phyloP scores from a whole-genome alignment of 37 sponge, comb jelly and placozoan species.

The Ephydatia muelleri region DNA sequence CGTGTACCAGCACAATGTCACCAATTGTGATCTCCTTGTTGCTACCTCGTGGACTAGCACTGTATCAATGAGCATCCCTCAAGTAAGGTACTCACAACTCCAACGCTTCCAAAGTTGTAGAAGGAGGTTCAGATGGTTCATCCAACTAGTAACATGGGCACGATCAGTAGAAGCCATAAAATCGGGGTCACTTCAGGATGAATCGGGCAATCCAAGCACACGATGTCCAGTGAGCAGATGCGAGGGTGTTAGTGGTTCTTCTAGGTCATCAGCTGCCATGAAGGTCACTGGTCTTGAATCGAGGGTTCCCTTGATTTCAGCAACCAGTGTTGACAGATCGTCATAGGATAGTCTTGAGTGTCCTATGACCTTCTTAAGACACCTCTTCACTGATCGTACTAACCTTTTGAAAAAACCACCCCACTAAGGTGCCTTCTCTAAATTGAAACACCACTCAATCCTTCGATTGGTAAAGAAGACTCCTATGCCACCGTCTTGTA shows the following conservation, averaged over 20 bases:
- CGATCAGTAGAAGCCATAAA: neutral
- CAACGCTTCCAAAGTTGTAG: slow-evolving; percentile 34
- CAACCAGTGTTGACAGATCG: slow-evolving; percentile 24
- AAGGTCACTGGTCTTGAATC: slow-evolving; percentile 43
- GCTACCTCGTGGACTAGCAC: neutral
- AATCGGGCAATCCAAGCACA: slow-evolving; percentile 16
- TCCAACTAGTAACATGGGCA: neutral
- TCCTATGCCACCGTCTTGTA: no score
- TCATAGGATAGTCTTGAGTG: slow-evolving; percentile 28
- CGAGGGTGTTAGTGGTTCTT: slow-evolving; percentile 45
- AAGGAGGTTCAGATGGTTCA: slow-evolving; percentile 19
- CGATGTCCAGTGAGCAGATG: slow-evolving; percentile 19
- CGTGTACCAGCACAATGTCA: neutral
- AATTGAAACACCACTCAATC: no score
- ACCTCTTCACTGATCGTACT: no score
- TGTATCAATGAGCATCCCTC: neutral
- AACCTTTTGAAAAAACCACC: no score
- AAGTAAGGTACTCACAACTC: slow-evolving; percentile 16
- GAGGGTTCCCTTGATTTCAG: slow-evolving; percentile 23
- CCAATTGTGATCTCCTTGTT: slow-evolving; percentile 10
- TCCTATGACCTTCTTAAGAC: no score
- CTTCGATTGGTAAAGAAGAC: no score
- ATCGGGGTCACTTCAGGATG: neutral
- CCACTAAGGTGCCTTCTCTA: no score
- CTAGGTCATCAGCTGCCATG: slow-evolving; percentile 34